phyloP scores from a whole-genome alignment of 2,113 vertebrate species.

The Cyprinus carpio region DNA sequence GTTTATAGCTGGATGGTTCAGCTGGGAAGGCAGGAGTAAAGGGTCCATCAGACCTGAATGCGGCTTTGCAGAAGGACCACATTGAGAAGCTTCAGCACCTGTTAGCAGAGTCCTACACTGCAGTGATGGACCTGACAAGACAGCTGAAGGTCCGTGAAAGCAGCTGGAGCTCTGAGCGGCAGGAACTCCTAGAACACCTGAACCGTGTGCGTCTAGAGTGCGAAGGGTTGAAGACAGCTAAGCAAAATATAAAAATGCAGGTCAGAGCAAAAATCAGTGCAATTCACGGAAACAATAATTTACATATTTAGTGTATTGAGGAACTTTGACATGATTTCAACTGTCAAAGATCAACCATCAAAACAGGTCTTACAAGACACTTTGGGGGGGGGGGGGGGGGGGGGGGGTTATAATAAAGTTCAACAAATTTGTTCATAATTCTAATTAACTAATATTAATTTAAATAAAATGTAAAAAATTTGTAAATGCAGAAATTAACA shows the following conservation, averaged over 20 bases:
- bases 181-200: slow-evolving; percentile 80
- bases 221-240: slow-evolving; percentile 65
- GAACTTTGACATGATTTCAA: neutral
- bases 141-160: slow-evolving; percentile 82
- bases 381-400: neutral
- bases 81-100: slow-evolving; percentile 83
- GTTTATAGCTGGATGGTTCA: slow-evolving; percentile 76
- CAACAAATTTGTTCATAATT: neutral
- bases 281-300: neutral
- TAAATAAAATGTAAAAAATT: too few relatives aligned
- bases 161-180: slow-evolving; percentile 83
- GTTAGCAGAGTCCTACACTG: slow-evolving; percentile 81
- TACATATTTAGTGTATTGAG: too few relatives aligned
- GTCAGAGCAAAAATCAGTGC: neutral
- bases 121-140: slow-evolving; percentile 83
- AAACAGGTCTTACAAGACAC: neutral
- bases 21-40: slow-evolving; percentile 70
- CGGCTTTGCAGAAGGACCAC: slow-evolving; percentile 76
- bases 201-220: slow-evolving; percentile 78
- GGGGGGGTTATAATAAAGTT: neutral
- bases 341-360: neutral
- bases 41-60: slow-evolving; percentile 74
- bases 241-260: slow-evolving; percentile 13
- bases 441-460: too few relatives aligned
- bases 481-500: neutral